phyloP scores from a whole-genome alignment of 2,113 vertebrate genomes.

The Corvus hawaiiensis region DNA sequence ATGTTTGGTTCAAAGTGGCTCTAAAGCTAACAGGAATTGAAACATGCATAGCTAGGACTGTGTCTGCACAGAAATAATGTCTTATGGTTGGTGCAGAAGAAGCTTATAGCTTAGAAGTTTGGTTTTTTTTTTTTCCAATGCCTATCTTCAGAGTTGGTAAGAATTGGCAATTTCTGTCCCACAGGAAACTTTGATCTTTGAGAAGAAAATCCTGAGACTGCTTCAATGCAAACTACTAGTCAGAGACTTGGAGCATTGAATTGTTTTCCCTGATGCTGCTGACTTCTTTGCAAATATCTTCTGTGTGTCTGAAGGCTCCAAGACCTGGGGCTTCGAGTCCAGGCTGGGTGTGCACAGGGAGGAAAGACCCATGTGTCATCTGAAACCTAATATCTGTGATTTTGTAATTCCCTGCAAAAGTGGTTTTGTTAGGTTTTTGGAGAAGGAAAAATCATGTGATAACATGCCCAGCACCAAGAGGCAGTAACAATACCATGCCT shows the following conservation, averaged over 20 bases:
- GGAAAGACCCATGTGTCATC: neutral
- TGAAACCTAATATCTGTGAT: neutral
- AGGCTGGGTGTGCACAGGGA: neutral
- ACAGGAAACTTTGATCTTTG: neutral
- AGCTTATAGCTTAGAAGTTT: neutral
- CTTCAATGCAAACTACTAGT: neutral
- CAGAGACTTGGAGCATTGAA: neutral
- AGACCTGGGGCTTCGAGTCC: rapidly evolving
- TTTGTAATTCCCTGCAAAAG: neutral
- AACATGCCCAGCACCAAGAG: neutral
- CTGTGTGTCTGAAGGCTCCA: neutral
- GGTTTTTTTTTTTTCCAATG: neutral
- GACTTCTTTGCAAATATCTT: neutral
- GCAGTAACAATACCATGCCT: neutral
- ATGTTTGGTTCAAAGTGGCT: neutral
- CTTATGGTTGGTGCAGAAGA: neutral
- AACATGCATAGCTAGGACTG: neutral
- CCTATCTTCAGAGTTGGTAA: neutral
- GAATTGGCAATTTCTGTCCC: neutral
- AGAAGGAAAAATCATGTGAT: neutral
- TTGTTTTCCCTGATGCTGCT: neutral
- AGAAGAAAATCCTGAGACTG: neutral
- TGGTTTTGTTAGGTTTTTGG: neutral
- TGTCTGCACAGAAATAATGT: neutral
- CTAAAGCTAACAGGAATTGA: neutral